Conservation (phyloP, 2,113 vertebrate genomes). For the Pseudorhombus dupliciocellatus region DNA sequence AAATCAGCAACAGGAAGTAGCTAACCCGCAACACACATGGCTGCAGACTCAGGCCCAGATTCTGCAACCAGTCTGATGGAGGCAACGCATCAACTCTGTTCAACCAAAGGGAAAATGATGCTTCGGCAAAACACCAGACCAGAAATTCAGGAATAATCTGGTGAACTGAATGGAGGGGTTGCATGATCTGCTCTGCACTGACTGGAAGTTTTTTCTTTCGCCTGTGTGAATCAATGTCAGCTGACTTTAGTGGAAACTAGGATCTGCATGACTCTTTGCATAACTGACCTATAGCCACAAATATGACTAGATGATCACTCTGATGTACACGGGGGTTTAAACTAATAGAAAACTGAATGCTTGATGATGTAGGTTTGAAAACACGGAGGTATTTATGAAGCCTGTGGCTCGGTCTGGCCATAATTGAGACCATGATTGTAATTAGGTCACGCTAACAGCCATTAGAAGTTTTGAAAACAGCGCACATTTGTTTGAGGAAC, state of each 20-base stretch:
- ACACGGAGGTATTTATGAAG: too few species aligned
- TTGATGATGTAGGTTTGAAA: too few species aligned
- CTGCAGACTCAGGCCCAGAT: background rate
- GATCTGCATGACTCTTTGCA: conserved; percentile 6
- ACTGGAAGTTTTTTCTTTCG: conserved; percentile 28
- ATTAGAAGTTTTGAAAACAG: conserved; percentile 14
- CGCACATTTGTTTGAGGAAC: conserved; percentile 6
- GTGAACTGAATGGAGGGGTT: background rate
- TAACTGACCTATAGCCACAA: too few species aligned
- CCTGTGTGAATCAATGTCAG: conserved; percentile 55
- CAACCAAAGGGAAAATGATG: conserved; percentile 9
- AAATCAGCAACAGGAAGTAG: background rate
- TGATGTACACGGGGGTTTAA: too few species aligned
- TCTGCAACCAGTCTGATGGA: conserved; percentile 11
- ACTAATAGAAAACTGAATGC: too few species aligned
- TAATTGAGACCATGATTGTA: background rate
- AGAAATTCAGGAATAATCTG: conserved; percentile 4
- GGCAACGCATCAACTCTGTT: conserved; percentile 22
- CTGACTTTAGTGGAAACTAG: conserved; percentile 24
- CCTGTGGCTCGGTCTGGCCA: background rate
- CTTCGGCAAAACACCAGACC: conserved; percentile 23
- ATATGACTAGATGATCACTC: background rate
- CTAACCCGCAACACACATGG: conserved; percentile 11
- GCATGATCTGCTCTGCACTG: background rate
- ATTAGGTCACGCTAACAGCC: background rate